Percentiles rank a stretch among this genome's conserved stretches.
Evolutionary conservation across 2,888 invertebrate genomes (phyloP).

Genomic region (Drosophila niveifrons): DNA sequence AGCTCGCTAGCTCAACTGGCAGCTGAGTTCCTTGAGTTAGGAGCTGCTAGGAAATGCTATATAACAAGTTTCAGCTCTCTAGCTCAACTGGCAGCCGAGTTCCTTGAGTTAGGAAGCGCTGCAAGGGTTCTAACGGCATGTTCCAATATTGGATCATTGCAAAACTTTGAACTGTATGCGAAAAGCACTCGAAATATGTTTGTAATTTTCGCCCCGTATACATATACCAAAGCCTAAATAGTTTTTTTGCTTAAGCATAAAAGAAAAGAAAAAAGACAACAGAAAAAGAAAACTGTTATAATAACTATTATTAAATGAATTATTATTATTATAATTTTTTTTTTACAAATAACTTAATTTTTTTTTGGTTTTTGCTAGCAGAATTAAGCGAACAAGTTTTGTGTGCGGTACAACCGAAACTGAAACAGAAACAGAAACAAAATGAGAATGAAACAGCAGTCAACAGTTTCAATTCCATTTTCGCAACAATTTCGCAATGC

Average conservation of each 20-base stretch:
- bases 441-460: background rate
- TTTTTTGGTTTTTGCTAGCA: conserved; percentile 18
- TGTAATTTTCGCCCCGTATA: conserved; percentile 57
- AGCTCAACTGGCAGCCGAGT: background rate
- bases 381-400: conserved; percentile 33
- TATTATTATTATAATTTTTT: conserved; percentile 28
- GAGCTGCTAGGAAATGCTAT: background rate
- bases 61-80: background rate
- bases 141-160: background rate
- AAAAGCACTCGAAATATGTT: conserved; percentile 1
- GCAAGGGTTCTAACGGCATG: background rate
- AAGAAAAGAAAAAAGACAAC: conserved; percentile 6
- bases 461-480: conserved; percentile 15
- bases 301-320: conserved; percentile 15
- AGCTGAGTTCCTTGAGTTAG: too few relatives aligned
- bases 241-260: conserved; percentile 29
- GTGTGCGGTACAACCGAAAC: conserved; percentile 50
- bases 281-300: conserved; percentile 19
- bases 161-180: conserved; percentile 54
- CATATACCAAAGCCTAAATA: conserved; percentile 71
- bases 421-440: conserved; percentile 14
- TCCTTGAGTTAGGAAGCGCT: conserved; percentile 1
- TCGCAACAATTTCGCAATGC: conserved; percentile 19
- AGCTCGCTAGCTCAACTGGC: too few relatives aligned
- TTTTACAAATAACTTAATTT: conserved; percentile 20